Conservation (phyloP, 2,113 vertebrate species). For the Oryzias curvinotus region DNA sequence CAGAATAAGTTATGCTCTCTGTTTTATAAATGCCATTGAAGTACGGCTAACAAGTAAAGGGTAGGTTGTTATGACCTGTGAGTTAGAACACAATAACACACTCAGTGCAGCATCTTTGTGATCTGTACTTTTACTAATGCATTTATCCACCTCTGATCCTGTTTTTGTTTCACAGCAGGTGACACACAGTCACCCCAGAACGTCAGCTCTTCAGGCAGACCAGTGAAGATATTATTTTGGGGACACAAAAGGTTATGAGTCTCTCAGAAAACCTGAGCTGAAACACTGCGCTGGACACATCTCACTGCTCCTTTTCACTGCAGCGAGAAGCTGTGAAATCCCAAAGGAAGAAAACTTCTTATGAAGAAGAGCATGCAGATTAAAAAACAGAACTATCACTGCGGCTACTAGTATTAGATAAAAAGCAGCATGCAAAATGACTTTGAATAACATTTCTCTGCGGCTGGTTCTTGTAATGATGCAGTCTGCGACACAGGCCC, state of each 20-base stretch:
- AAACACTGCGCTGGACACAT: constrained; percentile 1
- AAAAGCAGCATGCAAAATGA: constrained; percentile 30
- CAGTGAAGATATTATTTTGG: neutral
- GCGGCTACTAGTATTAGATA: constrained; percentile 29
- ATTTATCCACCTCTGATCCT: neutral
- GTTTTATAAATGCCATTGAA: neutral
- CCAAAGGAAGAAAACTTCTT: constrained; percentile 23
- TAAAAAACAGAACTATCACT: constrained; percentile 38
- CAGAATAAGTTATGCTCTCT: neutral
- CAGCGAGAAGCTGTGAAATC: constrained; percentile 11
- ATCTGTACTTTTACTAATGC: constrained; percentile 3
- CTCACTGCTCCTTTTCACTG: constrained; percentile 20
- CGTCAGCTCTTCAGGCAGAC: neutral
- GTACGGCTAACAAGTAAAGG: neutral
- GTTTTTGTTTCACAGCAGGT: neutral
- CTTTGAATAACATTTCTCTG: constrained; percentile 27
- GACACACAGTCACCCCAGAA: neutral
- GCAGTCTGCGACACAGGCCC: constrained; percentile 10
- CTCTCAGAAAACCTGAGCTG: neutral
- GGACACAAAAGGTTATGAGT: neutral
- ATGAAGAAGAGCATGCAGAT: constrained; percentile 26
- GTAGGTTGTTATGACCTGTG: neutral
- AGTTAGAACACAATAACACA: constrained; percentile 11
- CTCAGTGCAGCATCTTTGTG: constrained; percentile 2
- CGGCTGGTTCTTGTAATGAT: constrained; percentile 7